Base-by-base conservation (phyloP, 2,888 invertebrate species). In the Branchinecta sandiegonensis region DNA sequence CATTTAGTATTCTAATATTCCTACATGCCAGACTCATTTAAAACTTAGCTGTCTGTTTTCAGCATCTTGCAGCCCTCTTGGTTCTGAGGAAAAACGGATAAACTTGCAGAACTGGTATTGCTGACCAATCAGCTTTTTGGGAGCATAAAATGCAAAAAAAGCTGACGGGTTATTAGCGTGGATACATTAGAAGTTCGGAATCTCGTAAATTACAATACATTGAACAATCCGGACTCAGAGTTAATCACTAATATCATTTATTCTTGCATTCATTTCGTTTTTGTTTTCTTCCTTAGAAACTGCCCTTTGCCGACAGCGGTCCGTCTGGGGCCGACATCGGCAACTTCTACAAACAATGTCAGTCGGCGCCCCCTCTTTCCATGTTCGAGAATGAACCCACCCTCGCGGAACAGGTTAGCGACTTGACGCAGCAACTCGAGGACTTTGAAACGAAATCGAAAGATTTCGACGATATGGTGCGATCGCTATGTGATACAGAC, bases 341-440 rank as follows among this genome's bases (percentile, higher is more conserved):
- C 1, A 82, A 84, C 71, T 90, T 90, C 79, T 90, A 88, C 79
- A 83, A 86, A 48, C 88, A 90, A 75, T 90, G 89, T 78, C 83
- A 89, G 75, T 83, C 83, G 73, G 89, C 90, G 9, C 85, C 86
- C 5, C 80, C 80, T 47, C 76, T 84, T 46, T 77, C 80, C 70
- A 81, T 81, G 64, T 83, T 82, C 72, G 77, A 76, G 68, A 79
- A 80, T 71, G 80, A 81, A 71, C 46, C 77, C 56, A 81, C 83
- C 23, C 74, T 82, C 8, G 79, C 80, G 11, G 82, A 83, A 69
- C 82, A 83, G 74, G 77, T 84, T 2, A 85, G 85, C 67, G 82
- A 85, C 46, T 80, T 90, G 48, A 84, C 85, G 0, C 82, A 83
- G 72, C 88, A 89, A 76, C 78, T 91, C 70, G 85, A 86, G 74